Percentiles rank a stretch among this genome's conserved stretches.
Evolutionary conservation across 2,113 vertebrate species (phyloP).

Genomic region (Okapia johnstoni): DNA sequence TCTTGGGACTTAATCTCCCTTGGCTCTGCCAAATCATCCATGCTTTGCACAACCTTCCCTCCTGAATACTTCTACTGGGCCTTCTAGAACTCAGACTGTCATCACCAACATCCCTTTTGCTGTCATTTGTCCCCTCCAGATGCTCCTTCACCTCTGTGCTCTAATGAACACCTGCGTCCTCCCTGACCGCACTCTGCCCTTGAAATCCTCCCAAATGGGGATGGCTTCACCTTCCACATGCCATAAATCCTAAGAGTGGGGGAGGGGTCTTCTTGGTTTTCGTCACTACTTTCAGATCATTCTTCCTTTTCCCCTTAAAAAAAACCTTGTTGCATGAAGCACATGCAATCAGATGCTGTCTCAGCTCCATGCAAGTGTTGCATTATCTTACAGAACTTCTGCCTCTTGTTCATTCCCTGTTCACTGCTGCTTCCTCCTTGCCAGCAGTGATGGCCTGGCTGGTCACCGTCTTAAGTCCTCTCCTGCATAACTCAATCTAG

Average conservation of each 20-base stretch:
- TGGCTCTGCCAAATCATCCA: not conserved
- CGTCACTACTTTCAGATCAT: not conserved
- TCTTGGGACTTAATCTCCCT: not conserved
- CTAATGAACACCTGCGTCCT: not conserved
- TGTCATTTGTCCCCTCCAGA: not conserved
- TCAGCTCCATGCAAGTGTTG: rapidly evolving
- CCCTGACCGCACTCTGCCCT: not conserved
- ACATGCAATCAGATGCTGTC: too few species aligned
- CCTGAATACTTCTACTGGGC: not conserved
- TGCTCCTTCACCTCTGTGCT: not conserved
- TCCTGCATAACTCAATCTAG: not conserved
- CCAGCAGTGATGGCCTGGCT: not conserved
- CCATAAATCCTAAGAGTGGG: not conserved
- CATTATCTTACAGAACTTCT: not conserved
- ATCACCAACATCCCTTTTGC: not conserved
- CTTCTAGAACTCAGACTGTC: not conserved
- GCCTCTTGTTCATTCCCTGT: not conserved
- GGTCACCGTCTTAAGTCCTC: not conserved
- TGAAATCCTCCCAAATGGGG: not conserved
- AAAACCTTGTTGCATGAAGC: not conserved
- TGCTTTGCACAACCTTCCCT: too few species aligned
- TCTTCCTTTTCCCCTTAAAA: not conserved
- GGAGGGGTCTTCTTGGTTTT: not conserved
- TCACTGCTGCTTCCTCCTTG: not conserved
- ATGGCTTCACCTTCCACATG: not conserved